Evolutionary conservation across 2,113 vertebrate genomes (phyloP).

Genomic region (Laticauda laticaudata): DNA sequence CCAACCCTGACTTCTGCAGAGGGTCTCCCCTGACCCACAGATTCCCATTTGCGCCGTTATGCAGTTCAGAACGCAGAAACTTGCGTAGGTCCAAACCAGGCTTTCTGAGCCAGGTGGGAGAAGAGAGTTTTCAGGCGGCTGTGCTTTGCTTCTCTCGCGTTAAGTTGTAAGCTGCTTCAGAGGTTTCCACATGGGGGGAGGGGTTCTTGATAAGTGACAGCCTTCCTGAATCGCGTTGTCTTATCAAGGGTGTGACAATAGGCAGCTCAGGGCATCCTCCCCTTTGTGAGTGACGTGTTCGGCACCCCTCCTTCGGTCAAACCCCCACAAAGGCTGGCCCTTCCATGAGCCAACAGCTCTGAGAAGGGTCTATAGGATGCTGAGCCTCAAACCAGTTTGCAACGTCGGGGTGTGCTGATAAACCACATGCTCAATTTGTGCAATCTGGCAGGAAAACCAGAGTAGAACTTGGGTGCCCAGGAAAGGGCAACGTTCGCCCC

Average conservation of each 20-base stretch:
- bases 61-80: too few species aligned
- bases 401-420: not conserved
- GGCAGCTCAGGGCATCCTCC: not conserved
- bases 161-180: not conserved
- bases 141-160: not conserved
- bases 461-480: not conserved
- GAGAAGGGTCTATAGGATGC: not conserved
- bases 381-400: not conserved
- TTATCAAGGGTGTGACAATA: accelerated
- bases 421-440: not conserved
- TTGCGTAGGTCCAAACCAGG: not conserved
- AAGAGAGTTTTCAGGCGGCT: too few species aligned
- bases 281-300: not conserved
- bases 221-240: not conserved
- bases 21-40: not conserved
- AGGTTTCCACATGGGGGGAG: too few species aligned
- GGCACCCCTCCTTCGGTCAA: not conserved
- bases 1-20: not conserved
- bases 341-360: not conserved
- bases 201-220: not conserved
- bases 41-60: too few species aligned
- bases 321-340: not conserved
- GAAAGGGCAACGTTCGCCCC: not conserved
- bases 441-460: not conserved
- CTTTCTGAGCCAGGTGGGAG: not conserved